phyloP scores from a whole-genome alignment of 2,113 vertebrate genomes.

The Brachirus orientalis region DNA sequence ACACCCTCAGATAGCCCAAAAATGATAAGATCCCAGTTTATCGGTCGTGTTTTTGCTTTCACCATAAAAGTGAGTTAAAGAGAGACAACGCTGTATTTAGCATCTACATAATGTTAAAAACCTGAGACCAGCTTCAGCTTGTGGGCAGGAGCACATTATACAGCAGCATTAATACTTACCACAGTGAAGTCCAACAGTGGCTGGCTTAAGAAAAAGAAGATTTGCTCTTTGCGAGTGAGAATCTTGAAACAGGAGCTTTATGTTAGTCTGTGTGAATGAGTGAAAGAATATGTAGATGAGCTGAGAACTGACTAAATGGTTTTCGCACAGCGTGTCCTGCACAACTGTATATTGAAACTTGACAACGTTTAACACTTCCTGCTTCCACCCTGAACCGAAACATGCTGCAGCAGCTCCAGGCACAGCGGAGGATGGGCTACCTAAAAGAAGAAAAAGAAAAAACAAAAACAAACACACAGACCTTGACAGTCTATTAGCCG shows the following conservation, averaged over 20 bases:
- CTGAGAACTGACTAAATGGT: neutral
- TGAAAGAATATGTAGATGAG: neutral
- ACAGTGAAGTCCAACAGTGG: conserved; percentile 12
- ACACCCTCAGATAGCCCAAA: conserved; percentile 19
- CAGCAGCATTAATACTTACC: conserved; percentile 4
- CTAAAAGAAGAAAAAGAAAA: neutral
- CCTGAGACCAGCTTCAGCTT: conserved; percentile 18
- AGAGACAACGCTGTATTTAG: conserved; percentile 29
- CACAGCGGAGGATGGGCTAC: conserved; percentile 7
- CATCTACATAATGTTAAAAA: conserved; percentile 13
- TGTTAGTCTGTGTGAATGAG: neutral
- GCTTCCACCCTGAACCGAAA: conserved; percentile 12
- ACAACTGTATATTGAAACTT: conserved; percentile 8
- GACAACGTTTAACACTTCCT: conserved; percentile 3
- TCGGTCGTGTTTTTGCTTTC: conserved; percentile 42
- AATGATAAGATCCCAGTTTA: conserved; percentile 27
- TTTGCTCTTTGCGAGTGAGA: conserved; percentile 7
- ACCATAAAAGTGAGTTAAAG: conserved; percentile 18
- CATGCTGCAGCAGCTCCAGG: conserved; percentile 40
- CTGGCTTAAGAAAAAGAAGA: neutral
- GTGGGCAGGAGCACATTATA: conserved; percentile 28
- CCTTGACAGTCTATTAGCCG: conserved; percentile 29
- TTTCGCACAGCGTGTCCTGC: conserved; percentile 34
- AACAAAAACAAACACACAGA: conserved; percentile 26
- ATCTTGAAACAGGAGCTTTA: conserved; percentile 32